Evolutionary conservation across 2,113 vertebrate genomes (phyloP).

Genomic region (Micromys minutus): DNA sequence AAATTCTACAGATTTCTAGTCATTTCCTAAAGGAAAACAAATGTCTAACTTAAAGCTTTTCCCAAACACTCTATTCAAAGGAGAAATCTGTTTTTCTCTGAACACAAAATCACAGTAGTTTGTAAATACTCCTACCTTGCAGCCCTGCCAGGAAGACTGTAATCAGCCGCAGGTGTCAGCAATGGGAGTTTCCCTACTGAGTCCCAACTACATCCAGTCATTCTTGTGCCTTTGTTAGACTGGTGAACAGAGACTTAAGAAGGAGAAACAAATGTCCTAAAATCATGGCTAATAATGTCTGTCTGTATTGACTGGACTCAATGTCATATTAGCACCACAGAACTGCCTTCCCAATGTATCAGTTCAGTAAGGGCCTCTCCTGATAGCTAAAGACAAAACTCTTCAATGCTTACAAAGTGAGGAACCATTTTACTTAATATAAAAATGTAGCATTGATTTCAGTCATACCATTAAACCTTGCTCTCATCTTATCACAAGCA

Average conservation of each 20-base stretch:
- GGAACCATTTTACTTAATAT: background rate
- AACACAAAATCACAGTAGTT: slow-evolving; percentile 14
- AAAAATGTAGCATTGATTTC: background rate
- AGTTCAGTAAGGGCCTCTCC: background rate
- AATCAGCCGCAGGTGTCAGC: background rate
- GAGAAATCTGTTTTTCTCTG: background rate
- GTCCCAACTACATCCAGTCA: background rate
- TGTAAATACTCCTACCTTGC: background rate
- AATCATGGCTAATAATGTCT: background rate
- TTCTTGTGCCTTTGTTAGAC: background rate
- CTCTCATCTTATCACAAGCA: background rate
- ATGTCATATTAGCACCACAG: background rate
- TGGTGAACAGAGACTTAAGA: slow-evolving; percentile 38
- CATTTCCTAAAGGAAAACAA: slow-evolving; percentile 31
- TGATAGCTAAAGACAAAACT: background rate
- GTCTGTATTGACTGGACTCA: background rate
- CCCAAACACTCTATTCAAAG: background rate
- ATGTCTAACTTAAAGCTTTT: slow-evolving; percentile 1
- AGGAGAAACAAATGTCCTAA: slow-evolving; percentile 16
- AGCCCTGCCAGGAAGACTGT: background rate
- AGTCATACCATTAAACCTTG: background rate
- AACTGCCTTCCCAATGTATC: background rate
- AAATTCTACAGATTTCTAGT: background rate
- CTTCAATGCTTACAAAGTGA: background rate
- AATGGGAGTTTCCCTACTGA: background rate